A percentile compares a stretch with the other conserved stretches of the same genome.
phyloP scores from a whole-genome alignment of 2,113 vertebrate species.

The Trematocara nigrifrons region DNA sequence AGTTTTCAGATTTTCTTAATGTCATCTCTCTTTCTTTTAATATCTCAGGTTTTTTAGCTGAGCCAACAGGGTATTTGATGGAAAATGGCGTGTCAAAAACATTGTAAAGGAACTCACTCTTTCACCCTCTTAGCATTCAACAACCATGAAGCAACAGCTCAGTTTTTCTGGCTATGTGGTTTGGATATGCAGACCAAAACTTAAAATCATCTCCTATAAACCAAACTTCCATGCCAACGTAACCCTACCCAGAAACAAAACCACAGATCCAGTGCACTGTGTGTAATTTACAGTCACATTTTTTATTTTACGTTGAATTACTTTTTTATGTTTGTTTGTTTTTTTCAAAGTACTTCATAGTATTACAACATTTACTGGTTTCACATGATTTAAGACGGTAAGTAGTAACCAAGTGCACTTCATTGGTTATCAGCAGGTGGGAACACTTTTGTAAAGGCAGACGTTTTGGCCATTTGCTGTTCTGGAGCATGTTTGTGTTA shows the following conservation, averaged over 20 bases:
- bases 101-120: not conserved
- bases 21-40: not conserved
- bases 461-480: not conserved
- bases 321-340: not conserved
- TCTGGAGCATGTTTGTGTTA: not conserved
- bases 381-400: not conserved
- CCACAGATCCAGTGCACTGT: not conserved
- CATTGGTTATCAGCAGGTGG: not conserved
- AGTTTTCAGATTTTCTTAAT: not conserved
- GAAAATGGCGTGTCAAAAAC: fast-evolving
- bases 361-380: not conserved
- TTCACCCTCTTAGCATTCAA: not conserved
- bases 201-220: not conserved
- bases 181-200: not conserved
- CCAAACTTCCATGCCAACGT: not conserved
- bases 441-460: not conserved
- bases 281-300: not conserved
- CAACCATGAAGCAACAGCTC: not conserved
- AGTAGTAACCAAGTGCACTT: not conserved
- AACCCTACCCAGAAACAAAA: not conserved
- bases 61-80: not conserved
- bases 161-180: not conserved
- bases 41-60: not conserved
- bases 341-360: not conserved
- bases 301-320: not conserved